phyloP scores from a whole-genome alignment of 2,113 vertebrate species.

The Corythoichthys intestinalis region DNA sequence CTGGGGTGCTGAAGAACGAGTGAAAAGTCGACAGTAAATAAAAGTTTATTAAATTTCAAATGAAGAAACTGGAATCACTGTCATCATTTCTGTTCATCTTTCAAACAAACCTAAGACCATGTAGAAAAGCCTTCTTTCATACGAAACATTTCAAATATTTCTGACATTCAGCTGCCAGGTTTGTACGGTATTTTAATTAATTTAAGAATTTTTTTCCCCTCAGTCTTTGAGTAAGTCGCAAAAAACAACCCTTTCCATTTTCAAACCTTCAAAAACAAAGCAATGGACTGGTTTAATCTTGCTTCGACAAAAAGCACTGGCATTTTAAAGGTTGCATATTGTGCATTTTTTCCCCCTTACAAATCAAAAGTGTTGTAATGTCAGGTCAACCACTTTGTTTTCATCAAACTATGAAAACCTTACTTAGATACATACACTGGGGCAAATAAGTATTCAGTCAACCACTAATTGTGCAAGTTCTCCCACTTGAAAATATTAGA shows the following conservation, averaged over 20 bases:
- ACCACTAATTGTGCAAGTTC: too few species aligned
- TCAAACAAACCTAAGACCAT: constrained; percentile 31
- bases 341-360: background rate
- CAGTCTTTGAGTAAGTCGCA: constrained; percentile 43
- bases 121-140: constrained; percentile 5
- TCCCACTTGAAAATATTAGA: too few species aligned
- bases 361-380: too few species aligned
- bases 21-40: constrained; percentile 20
- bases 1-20: constrained; percentile 5
- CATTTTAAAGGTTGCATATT: background rate
- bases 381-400: background rate
- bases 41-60: constrained; percentile 1
- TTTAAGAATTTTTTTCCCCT: constrained; percentile 36
- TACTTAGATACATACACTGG: too few species aligned
- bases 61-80: constrained; percentile 16
- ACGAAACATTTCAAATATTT: constrained; percentile 35
- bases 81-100: constrained; percentile 37
- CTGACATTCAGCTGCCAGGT: constrained; percentile 17
- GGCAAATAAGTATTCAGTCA: too few species aligned
- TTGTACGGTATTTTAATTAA: constrained; percentile 28
- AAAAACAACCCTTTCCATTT: constrained; percentile 37
- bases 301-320: background rate
- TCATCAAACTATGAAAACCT: background rate
- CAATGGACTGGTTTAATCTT: constrained; percentile 4
- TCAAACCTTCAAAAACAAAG: constrained; percentile 11